Conservation (phyloP, 2,113 vertebrate genomes). For the Rutilus rutilus region DNA sequence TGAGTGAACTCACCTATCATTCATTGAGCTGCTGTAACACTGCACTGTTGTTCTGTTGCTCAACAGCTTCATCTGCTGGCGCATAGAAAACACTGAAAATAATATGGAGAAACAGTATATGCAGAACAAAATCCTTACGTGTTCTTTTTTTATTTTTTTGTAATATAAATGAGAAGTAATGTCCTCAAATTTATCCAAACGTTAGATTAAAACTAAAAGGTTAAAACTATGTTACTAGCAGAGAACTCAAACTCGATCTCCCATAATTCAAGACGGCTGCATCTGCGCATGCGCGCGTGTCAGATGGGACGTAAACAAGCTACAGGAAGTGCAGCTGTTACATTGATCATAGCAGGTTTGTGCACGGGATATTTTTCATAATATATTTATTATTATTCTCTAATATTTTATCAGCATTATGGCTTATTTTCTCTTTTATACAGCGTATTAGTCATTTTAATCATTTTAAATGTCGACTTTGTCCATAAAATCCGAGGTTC, state of each 20-base stretch:
- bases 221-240: not conserved
- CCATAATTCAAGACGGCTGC: not conserved
- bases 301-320: conserved; percentile 37
- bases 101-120: not conserved
- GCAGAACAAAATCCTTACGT: not conserved
- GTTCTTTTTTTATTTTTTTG: not conserved
- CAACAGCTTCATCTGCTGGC: conserved; percentile 39
- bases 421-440: not conserved
- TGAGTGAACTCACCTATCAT: not conserved
- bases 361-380: not conserved
- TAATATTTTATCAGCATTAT: not conserved
- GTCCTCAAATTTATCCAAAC: not conserved
- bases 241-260: not conserved
- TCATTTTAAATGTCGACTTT: not conserved
- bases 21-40: not conserved
- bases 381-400: not conserved
- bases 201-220: not conserved
- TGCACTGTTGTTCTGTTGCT: not conserved
- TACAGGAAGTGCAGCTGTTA: conserved; percentile 42
- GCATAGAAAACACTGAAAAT: not conserved
- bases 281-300: conserved; percentile 22
- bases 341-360: conserved; percentile 18
- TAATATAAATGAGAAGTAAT: not conserved
- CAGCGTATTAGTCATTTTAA: not conserved
- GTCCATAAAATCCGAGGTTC: not conserved